These are phyloP conservation scores for Rhagoletis zephyria DNA, from an alignment of 1,140 invertebrate species.

Conservation along the genomic window DNA sequence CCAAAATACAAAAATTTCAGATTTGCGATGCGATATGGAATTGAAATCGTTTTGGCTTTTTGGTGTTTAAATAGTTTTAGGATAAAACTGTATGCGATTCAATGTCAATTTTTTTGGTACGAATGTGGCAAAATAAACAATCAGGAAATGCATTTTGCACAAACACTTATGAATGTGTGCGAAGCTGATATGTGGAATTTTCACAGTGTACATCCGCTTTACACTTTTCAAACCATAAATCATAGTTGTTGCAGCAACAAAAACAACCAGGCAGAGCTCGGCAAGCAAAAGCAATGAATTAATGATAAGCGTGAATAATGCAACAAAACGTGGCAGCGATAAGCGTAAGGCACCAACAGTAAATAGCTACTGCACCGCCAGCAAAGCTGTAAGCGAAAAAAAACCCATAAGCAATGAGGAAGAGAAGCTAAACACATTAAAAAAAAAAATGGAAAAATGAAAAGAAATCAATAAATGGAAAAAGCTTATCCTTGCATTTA, in stretches of 20 bases:
- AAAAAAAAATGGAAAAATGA: background rate
- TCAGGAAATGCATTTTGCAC: too few relatives aligned
- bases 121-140: too few relatives aligned
- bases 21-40: too few relatives aligned
- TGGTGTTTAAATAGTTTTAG: too few relatives aligned
- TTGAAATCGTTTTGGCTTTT: too few relatives aligned
- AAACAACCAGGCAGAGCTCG: background rate
- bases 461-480: background rate
- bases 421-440: background rate
- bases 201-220: background rate
- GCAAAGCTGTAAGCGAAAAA: background rate
- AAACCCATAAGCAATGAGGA: background rate
- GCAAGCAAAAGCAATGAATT: constrained; percentile 60
- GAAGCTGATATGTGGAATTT: too few relatives aligned
- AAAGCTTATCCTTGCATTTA: background rate
- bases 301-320: constrained; percentile 63
- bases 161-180: too few relatives aligned
- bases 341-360: background rate
- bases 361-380: too few relatives aligned
- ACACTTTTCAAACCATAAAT: constrained; percentile 6
- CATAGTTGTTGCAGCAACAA: background rate
- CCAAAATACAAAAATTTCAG: too few relatives aligned
- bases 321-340: constrained; percentile 2
- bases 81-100: too few relatives aligned
- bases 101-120: too few relatives aligned